These are phyloP conservation scores for Hemaris fuciformis DNA, from an alignment of 2,888 invertebrate species.

Conservation along the genomic window DNA sequence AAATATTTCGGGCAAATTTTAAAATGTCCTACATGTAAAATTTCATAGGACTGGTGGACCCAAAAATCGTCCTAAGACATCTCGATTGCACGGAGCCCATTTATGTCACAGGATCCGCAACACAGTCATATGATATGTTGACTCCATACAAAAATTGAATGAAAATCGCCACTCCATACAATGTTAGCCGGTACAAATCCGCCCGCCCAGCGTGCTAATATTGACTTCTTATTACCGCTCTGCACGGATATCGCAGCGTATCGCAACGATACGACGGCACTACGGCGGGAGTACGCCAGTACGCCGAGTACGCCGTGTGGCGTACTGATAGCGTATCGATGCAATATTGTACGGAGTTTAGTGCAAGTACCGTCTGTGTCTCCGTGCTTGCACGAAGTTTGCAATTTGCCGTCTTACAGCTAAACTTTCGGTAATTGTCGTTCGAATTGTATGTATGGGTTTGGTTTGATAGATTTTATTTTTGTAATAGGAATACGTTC, in stretches of 20 bases:
- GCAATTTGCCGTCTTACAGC: background rate
- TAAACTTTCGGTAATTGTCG: background rate
- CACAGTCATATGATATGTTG: no score
- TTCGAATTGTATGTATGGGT: background rate
- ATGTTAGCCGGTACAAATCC: slow-evolving; percentile 37
- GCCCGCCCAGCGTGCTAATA: slow-evolving; percentile 71
- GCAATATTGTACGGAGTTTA: slow-evolving; percentile 37
- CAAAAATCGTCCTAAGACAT: no score
- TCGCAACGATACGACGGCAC: slow-evolving; percentile 1
- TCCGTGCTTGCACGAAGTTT: background rate
- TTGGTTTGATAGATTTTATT: background rate
- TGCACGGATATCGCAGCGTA: slow-evolving; percentile 41
- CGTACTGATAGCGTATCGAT: slow-evolving; percentile 1
- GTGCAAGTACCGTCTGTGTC: slow-evolving; percentile 20
- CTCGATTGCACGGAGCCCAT: no score
- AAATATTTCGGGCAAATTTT: no score
- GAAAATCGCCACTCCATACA: slow-evolving; percentile 38
- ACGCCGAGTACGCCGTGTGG: background rate
- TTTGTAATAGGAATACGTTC: no score
- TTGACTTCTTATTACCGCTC: slow-evolving; percentile 66
- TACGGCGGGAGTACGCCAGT: slow-evolving; percentile 11
- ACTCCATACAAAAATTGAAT: background rate
- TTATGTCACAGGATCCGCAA: no score
- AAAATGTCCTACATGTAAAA: no score
- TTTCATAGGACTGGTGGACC: no score